Conservation (phyloP, 2,113 vertebrate species). For the Limanda limanda region DNA sequence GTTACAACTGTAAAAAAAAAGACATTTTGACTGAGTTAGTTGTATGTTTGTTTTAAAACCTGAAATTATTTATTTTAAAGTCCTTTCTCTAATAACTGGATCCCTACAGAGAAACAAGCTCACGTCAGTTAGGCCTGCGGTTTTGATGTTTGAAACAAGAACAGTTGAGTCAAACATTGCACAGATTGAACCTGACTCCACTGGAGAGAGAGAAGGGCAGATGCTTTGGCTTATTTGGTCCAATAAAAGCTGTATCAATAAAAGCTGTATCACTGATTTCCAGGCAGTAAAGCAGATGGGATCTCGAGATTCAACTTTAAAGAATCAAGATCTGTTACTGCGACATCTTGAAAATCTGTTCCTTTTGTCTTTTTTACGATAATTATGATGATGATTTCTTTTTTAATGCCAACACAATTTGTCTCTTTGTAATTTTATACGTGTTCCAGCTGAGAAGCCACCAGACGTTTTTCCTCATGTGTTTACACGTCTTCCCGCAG, state of each 20-base stretch:
- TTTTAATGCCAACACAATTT: neutral
- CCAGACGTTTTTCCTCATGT: conserved; percentile 3
- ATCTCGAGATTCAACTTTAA: neutral
- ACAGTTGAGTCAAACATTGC: neutral
- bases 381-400: too few relatives aligned
- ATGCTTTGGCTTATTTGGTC: conserved; percentile 1
- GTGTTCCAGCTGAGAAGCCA: neutral
- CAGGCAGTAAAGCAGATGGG: neutral
- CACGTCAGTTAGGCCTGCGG: neutral
- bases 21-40: too few relatives aligned
- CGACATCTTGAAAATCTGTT: neutral
- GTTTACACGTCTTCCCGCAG: conserved; percentile 31
- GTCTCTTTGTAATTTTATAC: conserved; percentile 3
- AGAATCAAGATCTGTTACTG: neutral
- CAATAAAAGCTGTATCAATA: neutral
- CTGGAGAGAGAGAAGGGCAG: neutral
- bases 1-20: too few relatives aligned
- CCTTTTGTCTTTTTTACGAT: neutral
- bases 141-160: neutral
- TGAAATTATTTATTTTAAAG: neutral
- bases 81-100: neutral
- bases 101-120: neutral
- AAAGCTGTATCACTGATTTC: neutral
- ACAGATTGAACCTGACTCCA: conserved; percentile 7
- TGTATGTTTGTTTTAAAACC: too few relatives aligned